Conservation (phyloP, 2,888 invertebrate species). For the Heterodera filipjevi region DNA sequence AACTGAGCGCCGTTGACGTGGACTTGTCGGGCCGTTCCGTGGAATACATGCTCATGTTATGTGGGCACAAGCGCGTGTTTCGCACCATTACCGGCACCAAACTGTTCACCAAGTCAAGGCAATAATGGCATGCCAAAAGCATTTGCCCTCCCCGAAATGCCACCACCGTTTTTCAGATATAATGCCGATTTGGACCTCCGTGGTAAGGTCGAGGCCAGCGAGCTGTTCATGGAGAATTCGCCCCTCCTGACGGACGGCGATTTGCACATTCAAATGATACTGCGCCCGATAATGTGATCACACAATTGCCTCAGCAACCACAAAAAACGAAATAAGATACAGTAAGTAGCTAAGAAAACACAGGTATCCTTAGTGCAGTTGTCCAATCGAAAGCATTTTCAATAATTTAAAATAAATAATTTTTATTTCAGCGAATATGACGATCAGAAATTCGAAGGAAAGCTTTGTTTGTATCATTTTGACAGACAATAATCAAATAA, state of each 20-base stretch:
- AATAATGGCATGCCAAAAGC: no score
- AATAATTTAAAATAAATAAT: no score
- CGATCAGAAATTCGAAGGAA: no score
- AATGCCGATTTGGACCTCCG: constrained; percentile 67
- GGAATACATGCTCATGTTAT: constrained; percentile 62
- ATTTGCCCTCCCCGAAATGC: no score
- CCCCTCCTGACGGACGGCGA: constrained; percentile 51
- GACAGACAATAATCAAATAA: no score
- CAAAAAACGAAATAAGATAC: neutral
- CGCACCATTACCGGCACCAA: constrained; percentile 66
- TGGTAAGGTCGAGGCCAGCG: constrained; percentile 65
- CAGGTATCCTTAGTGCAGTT: no score
- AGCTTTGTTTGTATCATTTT: no score
- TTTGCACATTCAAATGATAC: constrained; percentile 51
- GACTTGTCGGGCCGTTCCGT: constrained; percentile 55
- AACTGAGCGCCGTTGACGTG: constrained; percentile 54
- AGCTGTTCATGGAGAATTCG: constrained; percentile 54
- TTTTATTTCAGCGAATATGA: no score
- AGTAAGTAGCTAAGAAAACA: no score
- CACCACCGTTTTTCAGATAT: constrained; percentile 61
- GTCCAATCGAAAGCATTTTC: no score
- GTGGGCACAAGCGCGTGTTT: constrained; percentile 66
- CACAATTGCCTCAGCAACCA: neutral
- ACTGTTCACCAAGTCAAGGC: constrained; percentile 67
- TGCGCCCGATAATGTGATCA: constrained; percentile 54